phyloP scores from a whole-genome alignment of 2,888 invertebrate genomes.

The Myopa tessellatipennis region DNA sequence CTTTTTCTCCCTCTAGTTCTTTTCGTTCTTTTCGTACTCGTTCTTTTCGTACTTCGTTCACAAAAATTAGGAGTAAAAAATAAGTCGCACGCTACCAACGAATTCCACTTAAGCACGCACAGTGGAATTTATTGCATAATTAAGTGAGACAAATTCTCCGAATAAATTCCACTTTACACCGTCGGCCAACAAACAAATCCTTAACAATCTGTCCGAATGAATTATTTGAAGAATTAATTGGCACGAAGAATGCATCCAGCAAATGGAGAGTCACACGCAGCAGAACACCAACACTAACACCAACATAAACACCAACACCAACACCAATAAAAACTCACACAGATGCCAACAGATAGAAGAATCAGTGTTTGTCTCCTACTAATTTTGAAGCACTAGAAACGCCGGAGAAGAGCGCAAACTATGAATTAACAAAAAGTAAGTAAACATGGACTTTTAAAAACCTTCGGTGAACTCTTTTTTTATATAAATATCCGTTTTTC shows the following conservation, averaged over 20 bases:
- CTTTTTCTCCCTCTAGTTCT: no score
- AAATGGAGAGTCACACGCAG: neutral
- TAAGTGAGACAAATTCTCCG: conserved; percentile 20
- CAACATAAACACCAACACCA: neutral
- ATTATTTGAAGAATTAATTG: conserved; percentile 30
- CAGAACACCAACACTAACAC: neutral
- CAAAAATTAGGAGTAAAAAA: no score
- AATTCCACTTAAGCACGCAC: neutral
- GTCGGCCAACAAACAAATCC: conserved; percentile 17
- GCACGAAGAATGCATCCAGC: conserved; percentile 13
- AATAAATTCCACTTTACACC: conserved; percentile 24
- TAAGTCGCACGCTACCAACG: no score
- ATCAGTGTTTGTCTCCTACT: no score
- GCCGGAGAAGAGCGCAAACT: neutral
- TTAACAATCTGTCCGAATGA: conserved; percentile 30
- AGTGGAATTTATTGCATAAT: conserved; percentile 28
- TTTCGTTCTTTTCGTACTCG: no score
- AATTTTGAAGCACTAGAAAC: no score
- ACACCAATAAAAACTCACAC: neutral
- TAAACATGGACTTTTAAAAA: no score
- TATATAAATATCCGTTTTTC: neutral
- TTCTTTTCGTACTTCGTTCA: no score
- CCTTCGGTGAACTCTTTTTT: no score
- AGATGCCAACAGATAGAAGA: no score
- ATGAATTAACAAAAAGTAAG: no score